Conservation (phyloP, 64 coral and sea anemone genomes). For the Porites australiensis region DNA sequence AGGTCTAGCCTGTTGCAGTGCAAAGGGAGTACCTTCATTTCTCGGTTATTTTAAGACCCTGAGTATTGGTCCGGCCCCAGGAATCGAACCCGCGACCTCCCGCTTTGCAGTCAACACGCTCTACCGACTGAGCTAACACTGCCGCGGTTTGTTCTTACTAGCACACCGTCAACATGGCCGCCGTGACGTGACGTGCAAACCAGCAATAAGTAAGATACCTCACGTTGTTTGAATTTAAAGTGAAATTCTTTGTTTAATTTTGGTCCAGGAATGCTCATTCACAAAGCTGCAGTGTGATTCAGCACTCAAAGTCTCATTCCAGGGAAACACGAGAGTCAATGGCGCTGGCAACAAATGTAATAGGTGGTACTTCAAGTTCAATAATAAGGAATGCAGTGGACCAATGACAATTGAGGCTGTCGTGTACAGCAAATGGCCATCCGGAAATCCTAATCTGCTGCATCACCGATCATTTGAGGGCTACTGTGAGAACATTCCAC, state of each 20-base stretch:
- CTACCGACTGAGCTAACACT: too few species aligned
- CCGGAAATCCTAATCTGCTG: neutral
- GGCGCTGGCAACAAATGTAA: conserved; percentile 22
- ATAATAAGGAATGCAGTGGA: conserved; percentile 31
- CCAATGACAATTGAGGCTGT: conserved; percentile 53
- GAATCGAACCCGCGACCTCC: too few species aligned
- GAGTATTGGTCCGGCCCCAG: too few species aligned
- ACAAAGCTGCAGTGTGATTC: neutral
- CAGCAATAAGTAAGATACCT: too few species aligned
- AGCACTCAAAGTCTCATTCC: conserved; percentile 40
- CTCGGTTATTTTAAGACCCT: too few species aligned
- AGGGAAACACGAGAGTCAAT: conserved; percentile 19
- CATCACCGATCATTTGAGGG: conserved; percentile 51
- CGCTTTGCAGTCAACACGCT: too few species aligned
- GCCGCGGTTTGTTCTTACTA: too few species aligned
- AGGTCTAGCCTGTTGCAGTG: too few species aligned
- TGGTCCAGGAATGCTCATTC: conserved; percentile 26
- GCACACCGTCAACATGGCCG: too few species aligned
- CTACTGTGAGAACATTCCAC: conserved; percentile 31
- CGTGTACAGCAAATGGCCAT: neutral
- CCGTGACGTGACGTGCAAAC: too few species aligned
- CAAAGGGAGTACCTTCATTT: too few species aligned
- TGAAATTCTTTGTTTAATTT: neutral
- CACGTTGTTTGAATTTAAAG: too few species aligned
- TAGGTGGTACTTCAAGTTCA: conserved; percentile 69